phyloP scores from a whole-genome alignment of 2,113 vertebrate genomes.

The Hypomesus transpacificus region DNA sequence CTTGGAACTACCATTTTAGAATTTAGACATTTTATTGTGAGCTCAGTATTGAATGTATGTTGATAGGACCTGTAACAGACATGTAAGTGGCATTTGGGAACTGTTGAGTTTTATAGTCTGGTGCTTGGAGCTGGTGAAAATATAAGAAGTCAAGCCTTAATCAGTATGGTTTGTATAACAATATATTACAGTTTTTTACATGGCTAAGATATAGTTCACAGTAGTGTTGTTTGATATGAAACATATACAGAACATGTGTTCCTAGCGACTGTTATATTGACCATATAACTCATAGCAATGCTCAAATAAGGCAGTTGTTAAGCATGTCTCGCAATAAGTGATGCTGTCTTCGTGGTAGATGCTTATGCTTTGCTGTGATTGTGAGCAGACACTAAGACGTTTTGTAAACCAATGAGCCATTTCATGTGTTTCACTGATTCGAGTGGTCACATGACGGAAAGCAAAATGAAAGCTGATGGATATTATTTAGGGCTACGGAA shows the following conservation, averaged over 20 bases:
- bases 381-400: background rate
- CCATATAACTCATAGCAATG: conserved; percentile 47
- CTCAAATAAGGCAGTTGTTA: conserved; percentile 35
- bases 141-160: conserved; percentile 29
- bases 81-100: conserved; percentile 12
- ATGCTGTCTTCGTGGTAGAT: conserved; percentile 51
- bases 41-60: conserved; percentile 57
- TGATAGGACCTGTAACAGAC: conserved; percentile 24
- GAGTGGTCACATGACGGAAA: conserved; percentile 8
- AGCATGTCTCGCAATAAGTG: conserved; percentile 25
- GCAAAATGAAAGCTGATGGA: conserved; percentile 16
- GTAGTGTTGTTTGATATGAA: conserved; percentile 41
- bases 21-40: background rate
- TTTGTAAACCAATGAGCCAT: conserved; percentile 32
- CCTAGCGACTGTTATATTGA: conserved; percentile 42
- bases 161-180: conserved; percentile 52
- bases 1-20: background rate
- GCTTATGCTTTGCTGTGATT: conserved; percentile 52
- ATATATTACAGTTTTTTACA: conserved; percentile 54
- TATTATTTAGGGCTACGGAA: conserved; percentile 23
- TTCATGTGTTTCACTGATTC: background rate
- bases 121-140: conserved; percentile 21
- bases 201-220: conserved; percentile 40
- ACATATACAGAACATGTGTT: conserved; percentile 37
- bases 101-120: conserved; percentile 31